Evolutionary conservation across 2,113 vertebrate genomes (phyloP).

Genomic region (Elanoides forficatus): DNA sequence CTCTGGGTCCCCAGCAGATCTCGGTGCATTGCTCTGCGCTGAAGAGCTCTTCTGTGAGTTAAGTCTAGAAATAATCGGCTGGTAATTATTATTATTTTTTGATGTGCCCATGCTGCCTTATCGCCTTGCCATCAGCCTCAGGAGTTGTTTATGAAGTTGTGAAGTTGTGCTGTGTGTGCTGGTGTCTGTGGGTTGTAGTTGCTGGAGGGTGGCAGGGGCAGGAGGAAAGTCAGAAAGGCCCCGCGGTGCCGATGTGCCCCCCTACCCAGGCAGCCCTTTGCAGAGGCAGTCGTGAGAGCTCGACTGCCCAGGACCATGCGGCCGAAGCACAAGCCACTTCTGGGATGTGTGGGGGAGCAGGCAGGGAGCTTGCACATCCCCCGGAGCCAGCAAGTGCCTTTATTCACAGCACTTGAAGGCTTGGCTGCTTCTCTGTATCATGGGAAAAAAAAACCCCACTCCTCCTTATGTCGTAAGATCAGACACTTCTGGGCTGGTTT

Average conservation of each 20-base stretch:
- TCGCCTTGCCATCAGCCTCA: rapidly evolving
- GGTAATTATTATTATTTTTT: not conserved
- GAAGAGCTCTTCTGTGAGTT: not conserved
- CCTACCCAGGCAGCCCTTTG: not conserved
- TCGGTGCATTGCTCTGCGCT: not conserved
- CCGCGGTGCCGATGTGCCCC: rapidly evolving
- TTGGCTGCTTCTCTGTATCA: not conserved
- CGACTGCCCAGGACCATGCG: rapidly evolving
- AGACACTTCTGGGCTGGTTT: not conserved
- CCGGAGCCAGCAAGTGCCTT: not conserved
- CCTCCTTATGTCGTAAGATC: not conserved
- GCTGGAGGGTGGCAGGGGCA: not conserved
- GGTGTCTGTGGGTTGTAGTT: not conserved
- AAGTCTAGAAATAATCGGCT: not conserved
- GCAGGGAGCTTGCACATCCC: not conserved
- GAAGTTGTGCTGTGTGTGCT: not conserved
- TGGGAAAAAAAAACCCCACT: not conserved
- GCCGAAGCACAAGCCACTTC: not conserved
- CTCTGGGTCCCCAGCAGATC: not conserved
- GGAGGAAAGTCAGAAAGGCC: not conserved
- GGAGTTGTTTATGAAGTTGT: not conserved
- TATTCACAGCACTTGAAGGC: conserved; percentile 20
- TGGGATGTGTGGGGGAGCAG: not conserved
- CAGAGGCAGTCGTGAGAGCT: not conserved
- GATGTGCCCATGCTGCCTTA: not conserved